These are phyloP conservation scores for Philaethria dido DNA, from an alignment of 2,888 invertebrate species.

Conservation along the genomic window DNA sequence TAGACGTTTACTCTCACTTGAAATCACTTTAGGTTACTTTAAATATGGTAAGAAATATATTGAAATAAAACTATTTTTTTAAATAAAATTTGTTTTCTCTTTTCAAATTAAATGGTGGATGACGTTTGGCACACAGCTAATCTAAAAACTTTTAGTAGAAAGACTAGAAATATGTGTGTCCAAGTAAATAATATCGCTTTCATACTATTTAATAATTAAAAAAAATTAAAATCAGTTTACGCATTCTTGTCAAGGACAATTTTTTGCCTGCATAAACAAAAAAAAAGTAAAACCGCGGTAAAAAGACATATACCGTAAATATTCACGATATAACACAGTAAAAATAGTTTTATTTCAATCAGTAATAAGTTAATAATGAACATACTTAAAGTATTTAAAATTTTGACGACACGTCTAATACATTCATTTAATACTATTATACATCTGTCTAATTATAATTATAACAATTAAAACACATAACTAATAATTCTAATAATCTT, in stretches of 20 bases:
- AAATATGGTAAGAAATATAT: constrained; percentile 48
- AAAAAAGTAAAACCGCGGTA: neutral
- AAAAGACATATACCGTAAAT: neutral
- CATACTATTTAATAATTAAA: too few species aligned
- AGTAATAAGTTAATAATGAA: constrained; percentile 19
- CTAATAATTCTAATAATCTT: neutral
- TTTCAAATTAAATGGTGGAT: neutral
- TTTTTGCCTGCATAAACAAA: too few species aligned
- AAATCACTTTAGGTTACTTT: constrained; percentile 77
- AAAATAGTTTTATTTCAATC: constrained; percentile 37
- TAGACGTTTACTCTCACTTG: constrained; percentile 75
- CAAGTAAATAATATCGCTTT: too few species aligned
- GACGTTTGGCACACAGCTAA: neutral
- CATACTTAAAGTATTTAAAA: constrained; percentile 1
- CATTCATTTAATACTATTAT: constrained; percentile 17
- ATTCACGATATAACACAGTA: neutral
- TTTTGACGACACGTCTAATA: constrained; percentile 13
- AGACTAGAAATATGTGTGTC: too few species aligned
- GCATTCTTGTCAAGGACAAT: too few species aligned
- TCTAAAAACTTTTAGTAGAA: neutral
- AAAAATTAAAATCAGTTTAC: too few species aligned
- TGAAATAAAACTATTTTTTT: constrained; percentile 37
- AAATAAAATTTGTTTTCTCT: too few species aligned
- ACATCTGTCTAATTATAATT: neutral
- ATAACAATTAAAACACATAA: neutral